Evolutionary conservation across 2,797 vertebrate genomes (phyloP), one percentile per base, ranked within the genome.

Genomic region (Acanthurus lineatus): DNA sequence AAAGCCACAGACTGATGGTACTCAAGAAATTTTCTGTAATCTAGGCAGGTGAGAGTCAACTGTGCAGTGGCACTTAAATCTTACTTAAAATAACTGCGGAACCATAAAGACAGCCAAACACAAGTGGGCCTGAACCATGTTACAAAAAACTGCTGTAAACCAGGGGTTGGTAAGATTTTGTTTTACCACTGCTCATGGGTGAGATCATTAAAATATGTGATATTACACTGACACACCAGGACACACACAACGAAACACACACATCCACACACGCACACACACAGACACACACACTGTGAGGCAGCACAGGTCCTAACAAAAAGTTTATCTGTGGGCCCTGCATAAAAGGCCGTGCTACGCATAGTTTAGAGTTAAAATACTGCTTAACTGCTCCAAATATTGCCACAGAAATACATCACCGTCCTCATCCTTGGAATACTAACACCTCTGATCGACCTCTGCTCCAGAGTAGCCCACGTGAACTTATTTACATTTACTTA

Each of bases 1-100:
- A 49, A 40, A 38, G 16, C 11, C 40, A 15, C 48, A 22, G 25
- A 35, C 48, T 45, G n/a, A 51, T 15, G 48, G 64, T 60, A 19
- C 19, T 60, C n/a, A 6, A 58, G 42, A 63, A n/a, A 66, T 48
- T 2, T 45, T n/a, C 16, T 19, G 28, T 42, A 16, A 8, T 17
- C 12, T 68, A 40, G 19, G 58, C 63, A 65, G 69, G 54, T 62
- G 65, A 65, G 62, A 45, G 51, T 25, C 10, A 32, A 65, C 11
- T n/a, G 28, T 45, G 9, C 9, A 69, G 32, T 9, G 67, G 15
- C 38, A 12, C 5, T 62, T 42, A 62, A 51, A 56, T 7, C 22
- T 22, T 63, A 38, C 52, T 54, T 62, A 28, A 25, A 76, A 67
- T 65, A 62, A 22, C 6, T 52, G 16, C n/a, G 47, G 20, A 62